phyloP scores from a whole-genome alignment of 2,797 vertebrate genomes.

The Halcyon badia region DNA sequence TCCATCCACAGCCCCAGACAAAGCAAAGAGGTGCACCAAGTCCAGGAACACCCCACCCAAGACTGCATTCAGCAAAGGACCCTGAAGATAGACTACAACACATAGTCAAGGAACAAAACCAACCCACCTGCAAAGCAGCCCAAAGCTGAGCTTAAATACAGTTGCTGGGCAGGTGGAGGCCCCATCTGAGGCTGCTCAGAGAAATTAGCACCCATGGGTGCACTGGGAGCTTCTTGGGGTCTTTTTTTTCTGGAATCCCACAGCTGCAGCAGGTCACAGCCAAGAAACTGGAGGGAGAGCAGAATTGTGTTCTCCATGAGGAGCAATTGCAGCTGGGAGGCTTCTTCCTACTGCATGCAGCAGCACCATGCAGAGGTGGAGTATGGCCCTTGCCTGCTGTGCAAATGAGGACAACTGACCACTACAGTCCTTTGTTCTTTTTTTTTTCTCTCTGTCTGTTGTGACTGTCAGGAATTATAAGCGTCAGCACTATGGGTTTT shows the following conservation, averaged over 20 bases:
- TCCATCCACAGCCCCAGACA: not conserved
- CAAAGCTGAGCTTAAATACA: not conserved
- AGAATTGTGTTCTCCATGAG: not conserved
- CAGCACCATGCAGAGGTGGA: not conserved
- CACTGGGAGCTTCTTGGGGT: not conserved
- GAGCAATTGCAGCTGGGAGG: not conserved
- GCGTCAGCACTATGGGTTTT: not conserved
- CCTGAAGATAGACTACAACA: not conserved
- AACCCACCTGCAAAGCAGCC: accelerated
- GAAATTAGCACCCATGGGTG: not conserved
- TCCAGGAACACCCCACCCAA: not conserved
- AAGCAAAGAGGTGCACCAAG: not conserved
- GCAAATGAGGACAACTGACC: not conserved
- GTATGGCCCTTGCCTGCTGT: not conserved
- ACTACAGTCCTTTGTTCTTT: not conserved
- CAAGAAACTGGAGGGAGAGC: not conserved
- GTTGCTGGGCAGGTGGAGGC: not conserved
- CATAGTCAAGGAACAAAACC: accelerated
- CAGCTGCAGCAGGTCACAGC: not conserved
- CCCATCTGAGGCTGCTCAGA: not conserved
- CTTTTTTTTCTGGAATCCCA: not conserved
- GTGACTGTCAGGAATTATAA: not conserved
- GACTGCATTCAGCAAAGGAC: accelerated
- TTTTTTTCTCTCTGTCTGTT: not conserved
- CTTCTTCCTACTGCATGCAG: not conserved